Percentiles rank a stretch among this genome's conserved stretches.
Conservation (phyloP, 2,113 vertebrate species). For the Cygnus atratus region DNA sequence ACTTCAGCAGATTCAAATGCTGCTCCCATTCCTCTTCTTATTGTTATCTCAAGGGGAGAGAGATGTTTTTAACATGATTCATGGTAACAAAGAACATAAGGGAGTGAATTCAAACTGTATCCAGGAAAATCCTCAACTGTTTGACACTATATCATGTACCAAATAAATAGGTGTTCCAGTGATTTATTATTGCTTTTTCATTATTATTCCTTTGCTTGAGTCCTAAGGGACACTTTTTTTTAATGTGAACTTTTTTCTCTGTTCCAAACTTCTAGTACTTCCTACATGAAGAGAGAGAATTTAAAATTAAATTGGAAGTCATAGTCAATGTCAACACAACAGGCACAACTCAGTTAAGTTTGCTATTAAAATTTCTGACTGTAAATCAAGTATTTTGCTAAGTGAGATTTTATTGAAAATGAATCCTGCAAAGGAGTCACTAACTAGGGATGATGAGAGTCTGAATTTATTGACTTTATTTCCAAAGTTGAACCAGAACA, state of each 20-base stretch:
- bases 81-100: background rate
- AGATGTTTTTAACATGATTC: background rate
- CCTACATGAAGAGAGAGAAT: background rate
- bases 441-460: background rate
- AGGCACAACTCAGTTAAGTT: background rate
- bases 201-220: background rate
- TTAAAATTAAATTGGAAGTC: background rate
- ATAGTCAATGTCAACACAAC: background rate
- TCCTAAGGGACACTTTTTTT: background rate
- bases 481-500: background rate
- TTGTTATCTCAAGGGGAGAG: background rate
- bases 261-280: background rate
- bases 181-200: background rate
- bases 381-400: background rate
- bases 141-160: background rate
- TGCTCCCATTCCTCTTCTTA: background rate
- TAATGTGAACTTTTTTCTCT: background rate
- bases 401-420: background rate
- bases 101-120: background rate
- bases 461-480: background rate
- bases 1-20: background rate
- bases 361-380: background rate
- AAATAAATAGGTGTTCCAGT: background rate
- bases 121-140: background rate
- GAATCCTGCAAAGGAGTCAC: background rate